These are phyloP conservation scores for Drosophila recens DNA, from an alignment of 2,888 invertebrate genomes.

Conservation along the genomic window DNA sequence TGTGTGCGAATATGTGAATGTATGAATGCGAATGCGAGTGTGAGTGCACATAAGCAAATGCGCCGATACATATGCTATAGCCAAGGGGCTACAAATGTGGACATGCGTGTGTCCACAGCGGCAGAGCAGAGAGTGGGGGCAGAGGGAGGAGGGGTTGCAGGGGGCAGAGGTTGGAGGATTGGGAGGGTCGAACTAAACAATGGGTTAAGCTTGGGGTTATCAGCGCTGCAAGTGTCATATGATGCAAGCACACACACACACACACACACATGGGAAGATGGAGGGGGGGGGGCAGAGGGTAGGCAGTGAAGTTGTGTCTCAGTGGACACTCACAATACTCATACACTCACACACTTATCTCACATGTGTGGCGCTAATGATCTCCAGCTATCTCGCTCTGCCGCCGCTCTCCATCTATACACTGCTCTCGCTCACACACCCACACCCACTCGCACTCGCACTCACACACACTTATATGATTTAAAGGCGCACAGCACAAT, in stretches of 20 bases:
- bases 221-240: conserved; percentile 40
- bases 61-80: conserved; percentile 72
- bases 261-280: conserved; percentile 2
- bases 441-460: conserved; percentile 9
- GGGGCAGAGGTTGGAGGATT: not conserved
- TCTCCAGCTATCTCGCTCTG: conserved; percentile 48
- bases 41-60: conserved; percentile 60
- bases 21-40: conserved; percentile 33
- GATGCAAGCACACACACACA: conserved; percentile 13
- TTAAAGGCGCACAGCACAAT: conserved; percentile 44
- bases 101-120: conserved; percentile 36
- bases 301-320: conserved; percentile 36
- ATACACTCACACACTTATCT: not conserved
- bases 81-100: conserved; percentile 45
- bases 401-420: not conserved
- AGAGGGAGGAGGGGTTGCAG: not conserved
- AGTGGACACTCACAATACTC: conserved; percentile 56
- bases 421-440: not conserved
- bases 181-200: conserved; percentile 30
- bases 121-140: not conserved
- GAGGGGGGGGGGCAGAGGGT: not conserved
- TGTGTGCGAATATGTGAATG: conserved; percentile 23
- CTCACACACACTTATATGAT: conserved; percentile 17
- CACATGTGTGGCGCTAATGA: conserved; percentile 52
- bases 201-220: conserved; percentile 63